Conservation (phyloP, 2,797 vertebrate genomes). For the Crax fasciolata region DNA sequence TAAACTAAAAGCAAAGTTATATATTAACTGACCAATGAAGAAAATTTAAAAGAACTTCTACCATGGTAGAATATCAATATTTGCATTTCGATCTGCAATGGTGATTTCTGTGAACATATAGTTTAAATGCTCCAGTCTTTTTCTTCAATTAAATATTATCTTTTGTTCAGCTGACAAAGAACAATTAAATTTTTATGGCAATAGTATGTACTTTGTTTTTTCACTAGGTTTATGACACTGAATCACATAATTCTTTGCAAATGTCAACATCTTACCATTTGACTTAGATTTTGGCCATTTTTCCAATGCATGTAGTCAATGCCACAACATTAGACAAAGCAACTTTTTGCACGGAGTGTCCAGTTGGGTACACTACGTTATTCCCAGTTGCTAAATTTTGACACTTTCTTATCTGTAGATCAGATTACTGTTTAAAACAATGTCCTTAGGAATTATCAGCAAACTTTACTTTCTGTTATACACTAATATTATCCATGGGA, state of each 20-base stretch:
- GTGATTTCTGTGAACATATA: background rate
- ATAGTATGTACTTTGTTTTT: background rate
- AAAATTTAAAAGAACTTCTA: background rate
- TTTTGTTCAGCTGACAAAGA: background rate
- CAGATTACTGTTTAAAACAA: constrained; percentile 55
- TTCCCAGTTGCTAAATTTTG: constrained; percentile 29
- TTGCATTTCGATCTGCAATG: fast-evolving
- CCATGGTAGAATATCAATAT: background rate
- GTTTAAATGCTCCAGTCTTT: background rate
- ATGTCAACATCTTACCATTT: background rate
- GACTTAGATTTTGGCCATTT: constrained; percentile 12
- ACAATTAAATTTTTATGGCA: background rate
- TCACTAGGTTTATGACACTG: background rate
- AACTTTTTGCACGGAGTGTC: background rate
- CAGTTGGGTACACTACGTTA: background rate
- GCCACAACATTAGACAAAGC: background rate
- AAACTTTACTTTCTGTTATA: constrained; percentile 67
- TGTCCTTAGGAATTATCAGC: constrained; percentile 47
- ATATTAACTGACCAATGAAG: background rate
- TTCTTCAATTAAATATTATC: background rate
- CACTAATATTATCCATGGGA: constrained; percentile 32
- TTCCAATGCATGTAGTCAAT: background rate
- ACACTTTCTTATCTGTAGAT: constrained; percentile 11
- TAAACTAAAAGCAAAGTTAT: background rate
- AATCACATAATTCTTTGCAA: background rate